phyloP scores from a whole-genome alignment of 2,888 invertebrate genomes.

The Coremacera marginata region DNA sequence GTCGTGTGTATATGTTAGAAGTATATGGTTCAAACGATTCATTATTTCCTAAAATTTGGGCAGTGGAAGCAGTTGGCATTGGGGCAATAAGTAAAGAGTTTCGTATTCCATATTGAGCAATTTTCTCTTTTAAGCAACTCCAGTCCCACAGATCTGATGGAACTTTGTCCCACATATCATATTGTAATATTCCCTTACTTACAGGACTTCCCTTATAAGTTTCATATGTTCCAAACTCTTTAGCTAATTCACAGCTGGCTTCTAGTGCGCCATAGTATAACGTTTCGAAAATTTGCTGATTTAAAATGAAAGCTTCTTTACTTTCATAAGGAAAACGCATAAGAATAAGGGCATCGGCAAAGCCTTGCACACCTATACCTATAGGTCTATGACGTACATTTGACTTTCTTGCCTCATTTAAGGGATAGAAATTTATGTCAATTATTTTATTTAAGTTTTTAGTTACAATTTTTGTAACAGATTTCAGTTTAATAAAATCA shows the following conservation, averaged over 20 bases:
- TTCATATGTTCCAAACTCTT: conserved; percentile 86
- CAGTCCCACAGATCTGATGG: conserved; percentile 93
- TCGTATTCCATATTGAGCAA: conserved; percentile 88
- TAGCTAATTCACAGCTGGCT: conserved; percentile 94
- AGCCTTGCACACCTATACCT: conserved; percentile 95
- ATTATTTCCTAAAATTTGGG: conserved; percentile 98
- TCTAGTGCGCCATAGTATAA: conserved; percentile 97
- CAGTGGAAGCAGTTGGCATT: conserved; percentile 99
- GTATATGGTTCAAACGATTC: conserved; percentile 99
- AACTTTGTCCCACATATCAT: conserved; percentile 96
- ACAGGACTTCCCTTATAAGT: conserved; percentile 93
- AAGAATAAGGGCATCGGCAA: conserved; percentile 96
- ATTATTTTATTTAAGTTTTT: conserved; percentile 96
- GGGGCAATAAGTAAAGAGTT: conserved; percentile 95
- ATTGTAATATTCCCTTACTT: conserved; percentile 95
- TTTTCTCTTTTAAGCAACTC: conserved; percentile 83
- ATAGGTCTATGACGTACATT: conserved; percentile 90
- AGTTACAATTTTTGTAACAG: conserved; percentile 89
- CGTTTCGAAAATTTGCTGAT: conserved; percentile 97
- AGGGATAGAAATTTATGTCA: conserved; percentile 95
- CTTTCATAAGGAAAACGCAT: conserved; percentile 95
- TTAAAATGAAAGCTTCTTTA: conserved; percentile 84
- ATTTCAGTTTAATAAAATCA: conserved; percentile 88
- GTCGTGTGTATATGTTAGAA: conserved; percentile 93
- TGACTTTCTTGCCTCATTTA: conserved; percentile 87